Conservation (phyloP, 2,888 invertebrate genomes). For the Poecilus cupreus region DNA sequence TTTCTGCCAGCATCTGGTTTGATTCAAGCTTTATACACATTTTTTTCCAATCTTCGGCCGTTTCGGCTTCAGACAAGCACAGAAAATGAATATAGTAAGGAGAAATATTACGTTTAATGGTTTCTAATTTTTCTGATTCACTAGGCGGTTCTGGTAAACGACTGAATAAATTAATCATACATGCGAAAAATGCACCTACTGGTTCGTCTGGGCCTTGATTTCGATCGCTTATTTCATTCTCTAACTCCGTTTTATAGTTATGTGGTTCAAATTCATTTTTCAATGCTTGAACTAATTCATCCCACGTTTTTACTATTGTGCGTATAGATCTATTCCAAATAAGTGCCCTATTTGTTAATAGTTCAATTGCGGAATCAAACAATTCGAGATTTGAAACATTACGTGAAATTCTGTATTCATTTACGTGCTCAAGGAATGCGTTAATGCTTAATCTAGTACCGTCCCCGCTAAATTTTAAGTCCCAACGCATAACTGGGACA, state of each 20-base stretch:
- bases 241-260: not conserved
- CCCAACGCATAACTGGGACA: too few relatives aligned
- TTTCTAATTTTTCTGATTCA: slow-evolving; percentile 1
- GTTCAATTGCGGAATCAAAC: slow-evolving; percentile 45
- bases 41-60: not conserved
- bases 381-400: slow-evolving; percentile 21
- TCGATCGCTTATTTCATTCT: not conserved
- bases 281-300: slow-evolving; percentile 1
- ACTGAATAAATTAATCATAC: slow-evolving; percentile 19
- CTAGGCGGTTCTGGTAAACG: not conserved
- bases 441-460: too few relatives aligned
- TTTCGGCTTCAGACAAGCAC: not conserved
- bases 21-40: slow-evolving; percentile 1
- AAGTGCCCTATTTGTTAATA: not conserved
- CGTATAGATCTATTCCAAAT: slow-evolving; percentile 10
- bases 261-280: too few relatives aligned
- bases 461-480: too few relatives aligned
- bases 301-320: not conserved
- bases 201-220: not conserved
- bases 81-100: not conserved
- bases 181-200: slow-evolving; percentile 3
- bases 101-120: not conserved
- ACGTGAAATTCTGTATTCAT: slow-evolving; percentile 50
- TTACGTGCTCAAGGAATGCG: slow-evolving; percentile 47
- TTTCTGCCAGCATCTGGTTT: not conserved